phyloP scores from a whole-genome alignment of 2,888 invertebrate genomes.

The Synergus gifuensis region DNA sequence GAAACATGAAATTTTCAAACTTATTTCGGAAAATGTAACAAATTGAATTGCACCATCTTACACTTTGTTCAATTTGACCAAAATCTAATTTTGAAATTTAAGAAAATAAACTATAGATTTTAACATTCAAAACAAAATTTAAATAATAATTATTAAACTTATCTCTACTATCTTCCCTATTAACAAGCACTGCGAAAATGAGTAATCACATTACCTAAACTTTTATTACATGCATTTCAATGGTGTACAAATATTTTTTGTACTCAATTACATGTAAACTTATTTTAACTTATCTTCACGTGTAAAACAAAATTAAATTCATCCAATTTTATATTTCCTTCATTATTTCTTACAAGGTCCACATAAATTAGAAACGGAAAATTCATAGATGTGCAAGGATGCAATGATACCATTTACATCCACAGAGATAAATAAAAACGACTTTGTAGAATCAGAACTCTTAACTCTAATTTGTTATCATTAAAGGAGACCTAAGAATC shows the following conservation, averaged over 20 bases:
- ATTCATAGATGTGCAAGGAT: not conserved
- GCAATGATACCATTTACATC: not conserved
- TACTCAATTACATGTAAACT: not conserved
- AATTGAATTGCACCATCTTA: not conserved
- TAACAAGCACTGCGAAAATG: slow-evolving; percentile 8
- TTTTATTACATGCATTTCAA: slow-evolving; percentile 25
- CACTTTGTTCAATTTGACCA: too few species aligned
- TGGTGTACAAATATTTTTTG: not conserved
- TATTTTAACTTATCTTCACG: not conserved
- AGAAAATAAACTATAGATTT: not conserved
- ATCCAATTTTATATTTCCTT: not conserved
- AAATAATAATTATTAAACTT: not conserved
- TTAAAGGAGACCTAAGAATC: not conserved
- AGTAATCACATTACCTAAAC: slow-evolving; percentile 28
- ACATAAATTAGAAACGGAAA: not conserved
- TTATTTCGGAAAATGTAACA: not conserved
- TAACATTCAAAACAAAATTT: too few species aligned
- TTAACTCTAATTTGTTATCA: not conserved
- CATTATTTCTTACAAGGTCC: not conserved
- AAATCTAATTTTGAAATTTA: not conserved
- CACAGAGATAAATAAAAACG: not conserved
- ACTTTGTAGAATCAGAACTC: not conserved
- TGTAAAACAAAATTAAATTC: not conserved
- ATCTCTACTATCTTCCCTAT: not conserved
- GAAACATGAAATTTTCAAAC: not conserved